These are phyloP conservation scores for Capra hircus DNA, from an alignment of 2,113 vertebrate species.

Conservation along the genomic window DNA sequence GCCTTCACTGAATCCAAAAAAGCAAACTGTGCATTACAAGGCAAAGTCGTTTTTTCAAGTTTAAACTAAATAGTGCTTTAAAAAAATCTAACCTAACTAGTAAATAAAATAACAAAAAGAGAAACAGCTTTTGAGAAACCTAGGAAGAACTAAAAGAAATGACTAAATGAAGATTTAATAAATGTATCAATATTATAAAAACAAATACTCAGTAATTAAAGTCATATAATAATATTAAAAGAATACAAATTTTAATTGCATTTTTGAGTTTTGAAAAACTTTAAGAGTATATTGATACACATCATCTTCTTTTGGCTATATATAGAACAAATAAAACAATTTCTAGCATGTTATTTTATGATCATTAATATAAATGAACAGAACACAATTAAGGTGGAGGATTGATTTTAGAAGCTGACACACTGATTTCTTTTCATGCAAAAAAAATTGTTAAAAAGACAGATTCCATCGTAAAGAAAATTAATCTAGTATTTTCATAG, in stretches of 20 bases:
- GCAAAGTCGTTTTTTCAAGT: conserved; percentile 6
- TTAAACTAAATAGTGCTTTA: neutral
- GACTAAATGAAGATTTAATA: neutral
- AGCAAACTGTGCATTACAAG: neutral
- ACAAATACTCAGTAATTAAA: neutral
- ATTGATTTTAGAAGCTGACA: neutral
- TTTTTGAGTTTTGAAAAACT: neutral
- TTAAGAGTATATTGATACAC: neutral
- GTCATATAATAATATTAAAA: neutral
- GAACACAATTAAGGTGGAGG: neutral
- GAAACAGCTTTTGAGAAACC: neutral
- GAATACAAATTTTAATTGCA: neutral
- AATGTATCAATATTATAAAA: neutral
- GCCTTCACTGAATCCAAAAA: conserved; percentile 13
- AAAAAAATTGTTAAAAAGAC: neutral
- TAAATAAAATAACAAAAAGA: neutral
- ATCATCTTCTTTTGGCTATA: neutral
- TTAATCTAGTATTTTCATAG: neutral
- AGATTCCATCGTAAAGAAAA: neutral
- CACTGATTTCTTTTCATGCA: neutral
- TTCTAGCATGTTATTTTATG: neutral
- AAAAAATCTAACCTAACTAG: neutral
- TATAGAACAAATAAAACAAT: neutral
- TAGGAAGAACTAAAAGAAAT: neutral
- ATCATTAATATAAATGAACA: conserved; percentile 5